Conservation (phyloP, 2,888 invertebrate genomes). For the Schizaphis graminum region DNA sequence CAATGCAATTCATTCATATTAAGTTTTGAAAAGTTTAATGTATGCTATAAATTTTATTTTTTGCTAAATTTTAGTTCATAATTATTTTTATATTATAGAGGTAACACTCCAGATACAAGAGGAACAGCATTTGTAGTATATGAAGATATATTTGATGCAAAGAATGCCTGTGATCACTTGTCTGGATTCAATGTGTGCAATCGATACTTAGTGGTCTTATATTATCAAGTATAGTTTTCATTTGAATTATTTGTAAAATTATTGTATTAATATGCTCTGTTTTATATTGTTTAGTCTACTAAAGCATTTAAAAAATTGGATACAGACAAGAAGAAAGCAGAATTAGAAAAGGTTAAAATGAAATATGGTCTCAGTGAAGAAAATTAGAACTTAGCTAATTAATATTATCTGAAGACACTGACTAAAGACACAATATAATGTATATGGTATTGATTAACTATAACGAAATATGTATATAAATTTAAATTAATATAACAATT, state of each 20-base stretch:
- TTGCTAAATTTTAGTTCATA: background rate
- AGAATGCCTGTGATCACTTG: constrained; percentile 99
- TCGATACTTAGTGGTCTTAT: constrained; percentile 97
- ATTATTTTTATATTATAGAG: constrained; percentile 75
- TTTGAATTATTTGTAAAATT: background rate
- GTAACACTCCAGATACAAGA: constrained; percentile 96
- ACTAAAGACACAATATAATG: constrained; percentile 27
- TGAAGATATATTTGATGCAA: constrained; percentile 99
- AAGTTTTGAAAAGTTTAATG: background rate
- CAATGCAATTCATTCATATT: background rate
- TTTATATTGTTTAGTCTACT: constrained; percentile 75
- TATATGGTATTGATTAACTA: constrained; percentile 19
- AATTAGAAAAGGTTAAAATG: constrained; percentile 93
- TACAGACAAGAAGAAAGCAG: constrained; percentile 95
- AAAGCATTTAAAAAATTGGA: constrained; percentile 97
- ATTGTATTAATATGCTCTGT: background rate
- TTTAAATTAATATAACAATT: constrained; percentile 19
- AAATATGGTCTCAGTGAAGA: constrained; percentile 84
- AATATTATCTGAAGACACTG: background rate
- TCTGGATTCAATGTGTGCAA: constrained; percentile 99
- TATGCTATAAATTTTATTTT: background rate
- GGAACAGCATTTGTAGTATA: constrained; percentile 99
- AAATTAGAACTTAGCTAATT: constrained; percentile 15
- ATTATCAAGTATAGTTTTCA: constrained; percentile 81
- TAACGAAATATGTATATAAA: constrained; percentile 38